Evolutionary conservation across 2,797 vertebrate species (phyloP).

Genomic region (Oophaga sylvatica): DNA sequence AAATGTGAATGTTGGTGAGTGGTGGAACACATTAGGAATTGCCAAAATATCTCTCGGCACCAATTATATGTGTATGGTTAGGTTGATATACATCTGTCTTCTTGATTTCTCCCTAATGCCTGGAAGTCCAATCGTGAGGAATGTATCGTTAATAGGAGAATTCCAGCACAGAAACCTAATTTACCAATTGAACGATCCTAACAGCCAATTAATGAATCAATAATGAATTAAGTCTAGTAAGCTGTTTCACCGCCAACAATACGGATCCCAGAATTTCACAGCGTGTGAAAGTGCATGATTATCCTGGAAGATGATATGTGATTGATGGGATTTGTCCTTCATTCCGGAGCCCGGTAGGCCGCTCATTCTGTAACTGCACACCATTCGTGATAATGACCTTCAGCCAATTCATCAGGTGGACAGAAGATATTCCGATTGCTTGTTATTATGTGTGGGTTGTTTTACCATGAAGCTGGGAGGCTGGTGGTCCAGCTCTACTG

Average conservation of each 20-base stretch:
- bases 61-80: neutral
- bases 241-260: conserved; percentile 47
- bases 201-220: conserved; percentile 61
- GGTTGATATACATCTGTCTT: neutral
- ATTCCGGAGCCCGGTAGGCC: neutral
- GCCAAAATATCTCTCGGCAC: neutral
- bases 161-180: conserved; percentile 49
- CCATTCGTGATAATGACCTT: neutral
- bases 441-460: neutral
- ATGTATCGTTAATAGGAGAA: conserved; percentile 18
- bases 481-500: neutral
- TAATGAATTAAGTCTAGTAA: conserved; percentile 57
- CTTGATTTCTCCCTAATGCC: neutral
- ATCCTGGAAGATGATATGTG: conserved; percentile 36
- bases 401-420: neutral
- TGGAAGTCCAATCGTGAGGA: neutral
- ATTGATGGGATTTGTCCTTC: conserved; percentile 33
- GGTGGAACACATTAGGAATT: neutral
- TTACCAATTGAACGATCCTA: conserved; percentile 58
- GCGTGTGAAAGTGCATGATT: conserved; percentile 49
- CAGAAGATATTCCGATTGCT: no score
- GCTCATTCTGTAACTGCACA: neutral
- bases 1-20: neutral
- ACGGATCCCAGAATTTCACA: conserved; percentile 53
- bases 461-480: neutral